Conservation (phyloP, 1,140 invertebrate genomes). For the Octopus bimaculoides region DNA sequence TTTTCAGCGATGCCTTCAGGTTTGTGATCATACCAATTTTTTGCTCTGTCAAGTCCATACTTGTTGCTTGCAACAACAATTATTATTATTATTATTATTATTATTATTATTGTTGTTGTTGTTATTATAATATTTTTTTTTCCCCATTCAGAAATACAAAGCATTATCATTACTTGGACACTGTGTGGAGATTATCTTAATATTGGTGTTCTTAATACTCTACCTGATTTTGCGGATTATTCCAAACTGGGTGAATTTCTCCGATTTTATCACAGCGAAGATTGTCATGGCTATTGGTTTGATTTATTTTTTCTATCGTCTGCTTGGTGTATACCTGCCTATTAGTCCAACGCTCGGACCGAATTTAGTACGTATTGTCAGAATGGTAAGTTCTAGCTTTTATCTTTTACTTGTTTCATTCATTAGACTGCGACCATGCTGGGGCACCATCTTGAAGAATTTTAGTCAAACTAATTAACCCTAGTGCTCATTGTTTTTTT, state of each 20-base stretch:
- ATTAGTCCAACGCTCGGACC: slow-evolving; percentile 59
- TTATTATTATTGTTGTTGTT: no score
- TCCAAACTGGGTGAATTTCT: slow-evolving; percentile 31
- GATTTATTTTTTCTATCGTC: slow-evolving; percentile 58
- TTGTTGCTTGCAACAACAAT: no score
- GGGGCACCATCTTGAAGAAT: no score
- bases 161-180: slow-evolving; percentile 31
- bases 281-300: slow-evolving; percentile 46
- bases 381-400: slow-evolving; percentile 50
- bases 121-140: background rate
- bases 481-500: no score
- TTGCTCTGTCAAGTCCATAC: no score
- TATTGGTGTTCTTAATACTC: slow-evolving; percentile 37
- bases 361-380: slow-evolving; percentile 54
- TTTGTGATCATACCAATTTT: no score
- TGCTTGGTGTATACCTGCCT: slow-evolving; percentile 55
- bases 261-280: slow-evolving; percentile 40
- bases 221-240: slow-evolving; percentile 44
- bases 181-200: slow-evolving; percentile 37
- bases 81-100: no score
- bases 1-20: no score
- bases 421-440: no score
- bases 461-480: no score
- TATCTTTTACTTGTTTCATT: no score
- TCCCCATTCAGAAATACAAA: slow-evolving; percentile 29